Conservation (phyloP, 1,140 invertebrate genomes). For the Hermetia illucens region DNA sequence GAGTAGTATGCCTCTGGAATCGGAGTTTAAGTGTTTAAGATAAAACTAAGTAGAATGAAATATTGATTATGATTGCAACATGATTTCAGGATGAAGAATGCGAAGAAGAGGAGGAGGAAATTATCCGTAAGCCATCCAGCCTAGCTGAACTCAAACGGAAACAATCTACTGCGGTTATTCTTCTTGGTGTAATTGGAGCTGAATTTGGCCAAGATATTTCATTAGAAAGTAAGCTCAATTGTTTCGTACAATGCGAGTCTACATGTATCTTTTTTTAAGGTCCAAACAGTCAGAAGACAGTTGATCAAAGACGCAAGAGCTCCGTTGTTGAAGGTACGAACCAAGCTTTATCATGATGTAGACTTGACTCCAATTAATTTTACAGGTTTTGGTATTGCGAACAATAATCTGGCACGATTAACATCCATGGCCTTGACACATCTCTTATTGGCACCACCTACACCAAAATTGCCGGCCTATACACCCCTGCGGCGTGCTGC, state of each 20-base stretch:
- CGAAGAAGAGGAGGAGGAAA: slow-evolving; percentile 70
- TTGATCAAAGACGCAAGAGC: slow-evolving; percentile 53
- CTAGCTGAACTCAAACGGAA: slow-evolving; percentile 79
- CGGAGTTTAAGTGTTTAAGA: no score
- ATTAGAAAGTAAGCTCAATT: slow-evolving; percentile 36
- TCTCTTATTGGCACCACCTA: slow-evolving; percentile 76
- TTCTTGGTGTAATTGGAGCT: slow-evolving; percentile 92
- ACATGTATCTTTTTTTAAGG: not conserved
- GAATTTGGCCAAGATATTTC: slow-evolving; percentile 91
- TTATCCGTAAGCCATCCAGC: slow-evolving; percentile 66
- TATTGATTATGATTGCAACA: no score
- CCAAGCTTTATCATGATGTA: no score
- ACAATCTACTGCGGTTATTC: slow-evolving; percentile 92
- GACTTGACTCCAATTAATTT: no score
- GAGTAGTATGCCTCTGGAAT: no score
- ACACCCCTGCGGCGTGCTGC: slow-evolving; percentile 85
- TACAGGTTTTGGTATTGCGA: slow-evolving; percentile 80
- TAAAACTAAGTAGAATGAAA: no score
- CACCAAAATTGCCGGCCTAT: slow-evolving; percentile 66
- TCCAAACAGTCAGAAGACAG: slow-evolving; percentile 25
- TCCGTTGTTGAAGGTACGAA: slow-evolving; percentile 80
- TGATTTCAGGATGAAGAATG: slow-evolving; percentile 46
- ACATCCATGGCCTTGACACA: slow-evolving; percentile 91
- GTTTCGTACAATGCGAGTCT: not conserved
- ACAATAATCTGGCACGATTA: slow-evolving; percentile 78